Percentiles rank a stretch among this genome's conserved stretches.
phyloP scores from a whole-genome alignment of 2,888 invertebrate species.

The Bruchidius siliquastri region DNA sequence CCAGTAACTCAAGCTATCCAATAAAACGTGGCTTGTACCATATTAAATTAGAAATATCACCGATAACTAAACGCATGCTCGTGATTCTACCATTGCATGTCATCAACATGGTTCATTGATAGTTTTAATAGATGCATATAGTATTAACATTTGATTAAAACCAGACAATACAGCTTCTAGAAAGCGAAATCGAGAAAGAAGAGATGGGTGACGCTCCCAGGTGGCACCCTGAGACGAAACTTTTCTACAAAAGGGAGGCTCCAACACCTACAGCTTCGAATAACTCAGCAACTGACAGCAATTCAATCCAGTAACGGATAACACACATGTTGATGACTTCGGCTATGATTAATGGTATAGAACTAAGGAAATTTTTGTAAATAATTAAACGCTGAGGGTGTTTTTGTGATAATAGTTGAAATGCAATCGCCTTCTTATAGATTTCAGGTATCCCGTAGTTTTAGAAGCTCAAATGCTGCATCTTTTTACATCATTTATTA shows the following conservation, averaged over 20 bases:
- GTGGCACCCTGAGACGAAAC: conserved; percentile 42
- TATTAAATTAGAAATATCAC: too few relatives aligned
- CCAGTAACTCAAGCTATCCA: too few relatives aligned
- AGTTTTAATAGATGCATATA: neutral
- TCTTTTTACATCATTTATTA: too few relatives aligned
- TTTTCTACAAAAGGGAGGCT: conserved; percentile 41
- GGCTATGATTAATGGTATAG: neutral
- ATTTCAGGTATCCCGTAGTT: neutral
- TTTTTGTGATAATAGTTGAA: neutral
- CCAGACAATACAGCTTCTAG: conserved; percentile 33
- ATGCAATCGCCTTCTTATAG: neutral
- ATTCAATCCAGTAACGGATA: neutral
- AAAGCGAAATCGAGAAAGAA: conserved; percentile 41
- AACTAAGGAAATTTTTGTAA: neutral
- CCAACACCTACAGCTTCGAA: neutral
- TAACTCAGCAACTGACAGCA: neutral
- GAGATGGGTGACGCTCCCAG: conserved; percentile 39
- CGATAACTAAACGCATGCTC: too few relatives aligned
- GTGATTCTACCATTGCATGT: neutral
- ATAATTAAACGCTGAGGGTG: neutral
- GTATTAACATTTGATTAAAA: neutral
- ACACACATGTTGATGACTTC: neutral
- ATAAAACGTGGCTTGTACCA: too few relatives aligned
- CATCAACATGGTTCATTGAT: neutral
- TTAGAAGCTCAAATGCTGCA: too few relatives aligned